Percentiles rank a stretch among this genome's conserved stretches.
Conservation (phyloP, 2,888 invertebrate species). For the Sarcophaga caerulescens region DNA sequence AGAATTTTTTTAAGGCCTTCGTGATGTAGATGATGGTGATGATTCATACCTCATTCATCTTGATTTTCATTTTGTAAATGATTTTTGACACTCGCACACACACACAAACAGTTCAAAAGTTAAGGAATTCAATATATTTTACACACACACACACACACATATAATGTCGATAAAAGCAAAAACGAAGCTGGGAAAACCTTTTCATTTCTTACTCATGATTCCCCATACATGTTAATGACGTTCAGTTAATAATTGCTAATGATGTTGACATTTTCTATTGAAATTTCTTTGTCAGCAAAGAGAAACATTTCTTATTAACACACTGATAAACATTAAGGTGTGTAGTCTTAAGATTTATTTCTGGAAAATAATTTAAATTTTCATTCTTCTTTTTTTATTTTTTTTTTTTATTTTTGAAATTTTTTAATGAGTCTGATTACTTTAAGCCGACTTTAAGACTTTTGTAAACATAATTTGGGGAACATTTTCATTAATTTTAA, state of each 20-base stretch:
- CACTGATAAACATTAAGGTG: background rate
- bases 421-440: background rate
- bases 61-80: conserved; percentile 4
- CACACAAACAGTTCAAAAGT: conserved; percentile 19
- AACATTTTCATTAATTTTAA: too few species aligned
- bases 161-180: conserved; percentile 7
- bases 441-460: background rate
- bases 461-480: too few species aligned
- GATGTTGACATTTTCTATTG: conserved; percentile 52
- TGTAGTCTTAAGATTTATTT: background rate
- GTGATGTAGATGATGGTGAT: conserved; percentile 5
- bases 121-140: conserved; percentile 9
- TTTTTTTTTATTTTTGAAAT: background rate
- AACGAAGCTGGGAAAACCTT: background rate
- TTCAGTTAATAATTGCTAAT: conserved; percentile 35
- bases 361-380: background rate
- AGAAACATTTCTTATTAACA: background rate
- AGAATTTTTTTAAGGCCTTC: background rate
- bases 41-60: conserved; percentile 28
- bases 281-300: conserved; percentile 7
- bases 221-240: conserved; percentile 3
- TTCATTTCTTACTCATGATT: conserved; percentile 32
- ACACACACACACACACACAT: background rate
- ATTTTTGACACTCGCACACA: background rate
- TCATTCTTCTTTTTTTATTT: background rate